phyloP scores from a whole-genome alignment of 1,140 invertebrate species.

The Cydia amplana region DNA sequence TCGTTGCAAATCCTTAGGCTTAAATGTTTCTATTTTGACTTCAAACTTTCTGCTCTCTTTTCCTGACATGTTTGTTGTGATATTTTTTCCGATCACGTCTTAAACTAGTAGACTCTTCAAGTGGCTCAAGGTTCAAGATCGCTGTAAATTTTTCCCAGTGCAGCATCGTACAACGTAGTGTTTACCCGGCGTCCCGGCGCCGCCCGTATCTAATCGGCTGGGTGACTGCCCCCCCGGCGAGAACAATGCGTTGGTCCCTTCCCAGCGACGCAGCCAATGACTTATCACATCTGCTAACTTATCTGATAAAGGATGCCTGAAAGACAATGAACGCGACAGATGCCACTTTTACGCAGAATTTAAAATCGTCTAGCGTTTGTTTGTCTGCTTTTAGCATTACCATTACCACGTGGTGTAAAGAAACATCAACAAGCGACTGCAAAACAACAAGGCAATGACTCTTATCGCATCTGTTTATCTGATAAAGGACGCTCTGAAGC shows the following conservation, averaged over 20 bases:
- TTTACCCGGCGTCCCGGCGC: slow-evolving; percentile 56
- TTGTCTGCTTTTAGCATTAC: neutral
- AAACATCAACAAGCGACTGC: neutral
- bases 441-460: slow-evolving; percentile 7
- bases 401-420: neutral
- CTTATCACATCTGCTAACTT: slow-evolving; percentile 19
- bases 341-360: neutral
- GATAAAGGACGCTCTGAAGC: slow-evolving; percentile 7
- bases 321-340: neutral
- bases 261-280: slow-evolving; percentile 33
- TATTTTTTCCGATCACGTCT: neutral
- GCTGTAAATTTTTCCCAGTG: neutral
- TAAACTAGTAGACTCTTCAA: slow-evolving; percentile 1
- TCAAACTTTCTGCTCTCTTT: too few species aligned
- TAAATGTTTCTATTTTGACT: neutral
- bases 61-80: too few species aligned
- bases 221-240: slow-evolving; percentile 73
- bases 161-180: slow-evolving; percentile 38
- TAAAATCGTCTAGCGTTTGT: neutral
- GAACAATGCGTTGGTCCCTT: slow-evolving; percentile 75
- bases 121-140: slow-evolving; percentile 24
- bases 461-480: slow-evolving; percentile 21
- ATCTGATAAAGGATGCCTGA: neutral
- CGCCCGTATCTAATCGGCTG: slow-evolving; percentile 68
- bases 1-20: neutral